A percentile compares a stretch with the other conserved stretches of the same genome.
Conservation (phyloP, 2,888 invertebrate species). For the Chelonus formosanus region DNA sequence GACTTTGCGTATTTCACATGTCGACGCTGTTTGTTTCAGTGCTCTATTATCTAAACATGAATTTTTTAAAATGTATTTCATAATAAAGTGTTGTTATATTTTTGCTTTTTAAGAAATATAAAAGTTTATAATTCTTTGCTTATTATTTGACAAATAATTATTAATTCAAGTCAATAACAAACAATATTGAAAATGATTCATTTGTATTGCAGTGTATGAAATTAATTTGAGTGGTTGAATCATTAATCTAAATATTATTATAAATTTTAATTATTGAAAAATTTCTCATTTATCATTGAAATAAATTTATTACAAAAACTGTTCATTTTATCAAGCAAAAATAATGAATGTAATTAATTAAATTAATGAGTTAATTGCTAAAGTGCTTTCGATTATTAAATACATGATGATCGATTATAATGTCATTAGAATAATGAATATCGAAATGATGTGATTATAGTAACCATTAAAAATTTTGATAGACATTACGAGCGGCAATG, state of each 20-base stretch:
- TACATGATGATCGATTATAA: background rate
- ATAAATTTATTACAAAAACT: too few relatives aligned
- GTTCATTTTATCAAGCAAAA: background rate
- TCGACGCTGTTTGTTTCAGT: background rate
- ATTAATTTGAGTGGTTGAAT: too few relatives aligned
- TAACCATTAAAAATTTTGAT: background rate
- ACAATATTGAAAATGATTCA: too few relatives aligned
- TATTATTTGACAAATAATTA: too few relatives aligned
- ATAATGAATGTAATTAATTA: constrained; percentile 1
- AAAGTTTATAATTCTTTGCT: too few relatives aligned
- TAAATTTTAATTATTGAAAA: too few relatives aligned
- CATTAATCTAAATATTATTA: too few relatives aligned
- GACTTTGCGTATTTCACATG: constrained; percentile 2
- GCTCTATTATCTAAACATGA: background rate
- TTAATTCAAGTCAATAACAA: too few relatives aligned
- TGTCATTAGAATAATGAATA: constrained; percentile 9
- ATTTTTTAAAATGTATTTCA: background rate
- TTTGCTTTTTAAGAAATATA: too few relatives aligned
- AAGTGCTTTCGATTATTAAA: background rate
- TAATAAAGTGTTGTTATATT: background rate
- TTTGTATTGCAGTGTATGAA: too few relatives aligned
- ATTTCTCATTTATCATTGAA: too few relatives aligned
- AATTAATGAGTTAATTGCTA: background rate
- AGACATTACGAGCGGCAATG: constrained; percentile 4
- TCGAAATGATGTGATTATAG: background rate